phyloP scores from a whole-genome alignment of 1,140 invertebrate species.

The Condylostylus longicornis region DNA sequence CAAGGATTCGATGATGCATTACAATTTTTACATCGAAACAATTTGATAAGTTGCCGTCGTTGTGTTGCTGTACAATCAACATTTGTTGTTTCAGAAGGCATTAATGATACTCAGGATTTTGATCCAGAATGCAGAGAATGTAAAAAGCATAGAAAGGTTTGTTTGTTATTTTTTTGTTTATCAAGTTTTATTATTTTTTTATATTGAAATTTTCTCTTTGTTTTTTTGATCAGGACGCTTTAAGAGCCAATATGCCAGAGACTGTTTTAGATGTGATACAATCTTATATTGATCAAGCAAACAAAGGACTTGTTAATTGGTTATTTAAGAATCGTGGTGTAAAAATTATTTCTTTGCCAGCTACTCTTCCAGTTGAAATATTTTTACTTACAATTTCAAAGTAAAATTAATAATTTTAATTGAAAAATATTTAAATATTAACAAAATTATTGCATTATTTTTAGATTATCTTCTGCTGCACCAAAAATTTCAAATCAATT shows the following conservation, averaged over 20 bases:
- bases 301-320: conserved; percentile 80
- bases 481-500: neutral
- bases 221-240: conserved; percentile 47
- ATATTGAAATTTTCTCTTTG: neutral
- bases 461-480: neutral
- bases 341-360: conserved; percentile 67
- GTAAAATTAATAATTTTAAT: no score
- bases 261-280: conserved; percentile 74
- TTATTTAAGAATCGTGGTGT: conserved; percentile 68
- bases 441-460: neutral
- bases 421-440: neutral
- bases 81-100: conserved; percentile 53
- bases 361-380: conserved; percentile 70
- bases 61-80: conserved; percentile 72
- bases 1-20: conserved; percentile 96
- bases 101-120: conserved; percentile 48
- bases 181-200: conserved; percentile 2
- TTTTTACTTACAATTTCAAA: conserved; percentile 67
- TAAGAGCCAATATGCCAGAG: conserved; percentile 72
- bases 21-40: conserved; percentile 80
- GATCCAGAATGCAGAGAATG: conserved; percentile 72
- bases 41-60: conserved; percentile 69
- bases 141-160: conserved; percentile 65
- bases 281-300: conserved; percentile 79
- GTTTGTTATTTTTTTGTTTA: conserved; percentile 6